Percentiles rank a stretch among this genome's conserved stretches.
Evolutionary conservation across 2,888 invertebrate genomes (phyloP).

Genomic region (Eupithecia insigniata): DNA sequence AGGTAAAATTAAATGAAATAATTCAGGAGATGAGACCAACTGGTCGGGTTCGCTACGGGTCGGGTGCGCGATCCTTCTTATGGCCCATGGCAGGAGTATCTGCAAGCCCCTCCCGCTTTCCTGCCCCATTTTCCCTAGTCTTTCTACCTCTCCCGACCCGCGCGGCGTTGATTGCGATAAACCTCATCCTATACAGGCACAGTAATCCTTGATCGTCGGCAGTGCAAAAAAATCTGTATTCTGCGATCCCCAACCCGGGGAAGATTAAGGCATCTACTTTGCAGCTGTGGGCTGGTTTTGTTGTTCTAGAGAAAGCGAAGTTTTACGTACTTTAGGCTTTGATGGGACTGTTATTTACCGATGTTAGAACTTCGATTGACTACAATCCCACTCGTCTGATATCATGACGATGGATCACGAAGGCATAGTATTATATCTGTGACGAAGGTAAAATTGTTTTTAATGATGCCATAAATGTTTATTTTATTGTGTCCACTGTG

Average conservation of each 20-base stretch:
- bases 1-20: no score
- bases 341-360: not conserved
- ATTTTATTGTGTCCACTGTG: not conserved
- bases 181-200: no score
- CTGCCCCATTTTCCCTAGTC: no score
- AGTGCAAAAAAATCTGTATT: not conserved
- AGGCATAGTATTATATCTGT: no score
- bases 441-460: slow-evolving; percentile 2
- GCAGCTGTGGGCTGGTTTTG: not conserved
- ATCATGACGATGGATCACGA: not conserved
- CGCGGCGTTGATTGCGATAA: no score
- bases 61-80: no score
- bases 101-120: no score
- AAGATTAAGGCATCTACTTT: not conserved
- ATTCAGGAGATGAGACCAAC: no score
- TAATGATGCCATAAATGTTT: not conserved
- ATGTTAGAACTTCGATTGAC: not conserved
- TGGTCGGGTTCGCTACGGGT: no score
- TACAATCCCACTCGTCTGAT: not conserved
- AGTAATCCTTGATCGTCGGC: not conserved
- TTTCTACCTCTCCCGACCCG: no score
- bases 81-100: no score
- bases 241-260: not conserved
- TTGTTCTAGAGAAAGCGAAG: not conserved
- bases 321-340: not conserved